A percentile compares a stretch with the other conserved stretches of the same genome.
Conservation (phyloP, 2,797 vertebrate species). For the Paramormyrops hopkinsi region DNA sequence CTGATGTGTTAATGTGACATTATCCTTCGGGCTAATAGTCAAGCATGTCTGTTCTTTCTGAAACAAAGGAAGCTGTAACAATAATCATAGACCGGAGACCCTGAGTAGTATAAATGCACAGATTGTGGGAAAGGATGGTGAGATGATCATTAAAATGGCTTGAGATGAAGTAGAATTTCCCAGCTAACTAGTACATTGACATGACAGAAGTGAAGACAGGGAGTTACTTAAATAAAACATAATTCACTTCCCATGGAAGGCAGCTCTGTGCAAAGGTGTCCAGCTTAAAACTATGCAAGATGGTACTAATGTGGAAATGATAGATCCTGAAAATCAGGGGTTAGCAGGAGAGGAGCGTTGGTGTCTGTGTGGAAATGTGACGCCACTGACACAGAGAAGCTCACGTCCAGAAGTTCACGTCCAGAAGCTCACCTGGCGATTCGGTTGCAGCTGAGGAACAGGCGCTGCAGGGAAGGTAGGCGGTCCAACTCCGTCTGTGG, state of each 20-base stretch:
- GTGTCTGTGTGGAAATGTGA: too few relatives aligned
- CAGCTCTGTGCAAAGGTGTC: background rate
- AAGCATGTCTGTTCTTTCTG: background rate
- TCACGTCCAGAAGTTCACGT: background rate
- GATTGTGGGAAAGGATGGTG: background rate
- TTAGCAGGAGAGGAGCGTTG: background rate
- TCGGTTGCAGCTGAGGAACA: constrained; percentile 96
- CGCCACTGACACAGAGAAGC: background rate
- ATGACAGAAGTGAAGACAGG: background rate
- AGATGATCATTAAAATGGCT: background rate
- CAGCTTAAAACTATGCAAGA: background rate
- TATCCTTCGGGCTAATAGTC: background rate
- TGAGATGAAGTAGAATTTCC: background rate
- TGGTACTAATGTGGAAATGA: background rate
- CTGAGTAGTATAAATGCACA: background rate
- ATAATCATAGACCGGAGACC: background rate
- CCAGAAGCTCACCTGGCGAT: constrained; percentile 83
- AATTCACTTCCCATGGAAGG: background rate
- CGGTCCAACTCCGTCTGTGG: constrained; percentile 88
- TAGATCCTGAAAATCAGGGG: background rate
- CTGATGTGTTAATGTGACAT: background rate
- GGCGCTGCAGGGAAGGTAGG: constrained; percentile 84
- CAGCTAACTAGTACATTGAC: background rate
- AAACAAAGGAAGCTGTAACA: background rate
- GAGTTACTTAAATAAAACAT: background rate